Evolutionary conservation across 2,113 vertebrate genomes (phyloP).

Genomic region (Myanophis thanlyinensis): DNA sequence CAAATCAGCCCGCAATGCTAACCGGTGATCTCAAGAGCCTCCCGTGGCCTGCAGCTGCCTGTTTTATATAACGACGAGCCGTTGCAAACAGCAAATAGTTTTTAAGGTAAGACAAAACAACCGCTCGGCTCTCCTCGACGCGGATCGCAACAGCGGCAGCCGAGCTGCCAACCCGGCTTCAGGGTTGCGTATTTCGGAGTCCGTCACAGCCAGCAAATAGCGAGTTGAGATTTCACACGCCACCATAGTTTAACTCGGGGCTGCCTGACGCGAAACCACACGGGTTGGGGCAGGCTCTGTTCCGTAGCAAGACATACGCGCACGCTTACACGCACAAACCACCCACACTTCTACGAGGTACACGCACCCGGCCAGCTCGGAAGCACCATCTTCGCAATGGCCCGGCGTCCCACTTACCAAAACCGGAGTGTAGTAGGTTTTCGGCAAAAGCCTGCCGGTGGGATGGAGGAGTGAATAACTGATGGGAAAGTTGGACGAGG

Average conservation of each 20-base stretch:
- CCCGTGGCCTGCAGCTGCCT: constrained; percentile 44
- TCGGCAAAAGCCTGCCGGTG: constrained; percentile 67
- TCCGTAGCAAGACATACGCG: constrained; percentile 54
- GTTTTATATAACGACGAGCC: constrained; percentile 44
- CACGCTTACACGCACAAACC: not conserved
- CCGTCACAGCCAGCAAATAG: constrained; percentile 44
- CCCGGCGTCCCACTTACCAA: constrained; percentile 71
- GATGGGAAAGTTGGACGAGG: constrained; percentile 63
- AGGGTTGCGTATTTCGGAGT: constrained; percentile 25
- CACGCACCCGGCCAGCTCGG: constrained; percentile 26
- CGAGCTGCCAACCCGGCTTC: constrained; percentile 46
- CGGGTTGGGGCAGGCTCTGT: constrained; percentile 58
- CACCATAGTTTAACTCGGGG: constrained; percentile 55
- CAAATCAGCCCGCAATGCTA: constrained; percentile 30
- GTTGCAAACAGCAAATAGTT: constrained; percentile 52
- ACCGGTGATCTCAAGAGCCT: constrained; percentile 42
- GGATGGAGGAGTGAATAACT: constrained; percentile 60
- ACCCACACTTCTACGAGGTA: not conserved
- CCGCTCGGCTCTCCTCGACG: not conserved
- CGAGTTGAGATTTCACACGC: constrained; percentile 52
- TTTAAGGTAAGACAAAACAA: constrained; percentile 42
- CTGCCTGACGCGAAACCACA: constrained; percentile 59
- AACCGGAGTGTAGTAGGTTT: constrained; percentile 68
- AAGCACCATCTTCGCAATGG: constrained; percentile 57
- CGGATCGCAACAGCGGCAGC: not conserved